Conservation (phyloP, 2,113 vertebrate species). For the Ophthalmolycus amberensis region DNA sequence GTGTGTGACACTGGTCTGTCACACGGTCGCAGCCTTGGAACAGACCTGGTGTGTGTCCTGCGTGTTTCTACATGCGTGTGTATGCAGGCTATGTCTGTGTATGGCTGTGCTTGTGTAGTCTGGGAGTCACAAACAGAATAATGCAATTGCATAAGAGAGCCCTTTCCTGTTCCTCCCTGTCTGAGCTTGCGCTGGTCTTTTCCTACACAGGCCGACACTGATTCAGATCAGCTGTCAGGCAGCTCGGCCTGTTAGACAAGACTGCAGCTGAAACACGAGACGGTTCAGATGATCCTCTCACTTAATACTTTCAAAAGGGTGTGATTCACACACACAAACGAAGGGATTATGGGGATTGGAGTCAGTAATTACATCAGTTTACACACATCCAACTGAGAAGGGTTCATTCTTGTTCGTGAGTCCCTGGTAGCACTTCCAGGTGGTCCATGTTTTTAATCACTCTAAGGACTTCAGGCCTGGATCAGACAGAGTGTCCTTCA, state of each 20-base stretch:
- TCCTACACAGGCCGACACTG: background rate
- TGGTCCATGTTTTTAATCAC: background rate
- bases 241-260: slow-evolving; percentile 26
- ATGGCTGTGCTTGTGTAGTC: background rate
- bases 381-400: background rate
- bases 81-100: background rate
- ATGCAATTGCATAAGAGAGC: slow-evolving; percentile 5
- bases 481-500: too few relatives aligned
- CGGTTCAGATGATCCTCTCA: slow-evolving; percentile 28
- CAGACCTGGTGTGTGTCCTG: background rate
- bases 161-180: slow-evolving; percentile 16
- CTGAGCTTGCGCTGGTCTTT: background rate
- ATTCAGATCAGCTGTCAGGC: slow-evolving; percentile 34
- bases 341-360: background rate
- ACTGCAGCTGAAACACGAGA: slow-evolving; percentile 40
- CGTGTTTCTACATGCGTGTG: background rate
- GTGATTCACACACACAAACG: background rate
- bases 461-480: background rate
- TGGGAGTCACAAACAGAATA: background rate
- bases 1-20: background rate
- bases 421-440: background rate
- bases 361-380: background rate
- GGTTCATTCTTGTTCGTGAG: background rate
- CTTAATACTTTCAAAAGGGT: slow-evolving; percentile 29
- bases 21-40: background rate